phyloP scores from a whole-genome alignment of 2,113 vertebrate genomes.

The Pycnonotus jocosus region DNA sequence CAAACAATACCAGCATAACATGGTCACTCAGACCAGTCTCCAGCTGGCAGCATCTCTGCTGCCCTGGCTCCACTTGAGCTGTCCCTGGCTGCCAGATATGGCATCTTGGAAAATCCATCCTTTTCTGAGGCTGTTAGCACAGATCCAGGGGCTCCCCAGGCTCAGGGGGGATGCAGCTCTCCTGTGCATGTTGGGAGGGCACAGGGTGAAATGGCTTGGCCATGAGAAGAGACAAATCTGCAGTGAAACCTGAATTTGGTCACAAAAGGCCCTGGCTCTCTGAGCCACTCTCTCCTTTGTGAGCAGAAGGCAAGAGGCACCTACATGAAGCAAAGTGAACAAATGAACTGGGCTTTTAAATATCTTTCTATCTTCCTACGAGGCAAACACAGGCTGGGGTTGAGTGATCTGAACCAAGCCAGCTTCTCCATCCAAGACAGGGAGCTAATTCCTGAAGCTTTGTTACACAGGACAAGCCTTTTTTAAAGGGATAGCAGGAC shows the following conservation, averaged over 20 bases:
- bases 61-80: accelerated
- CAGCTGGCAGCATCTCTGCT: neutral
- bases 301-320: neutral
- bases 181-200: neutral
- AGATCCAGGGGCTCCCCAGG: neutral
- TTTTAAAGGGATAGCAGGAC: neutral
- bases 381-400: neutral
- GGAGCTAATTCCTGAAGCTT: neutral
- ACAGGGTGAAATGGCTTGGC: accelerated
- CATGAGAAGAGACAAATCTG: neutral
- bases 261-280: neutral
- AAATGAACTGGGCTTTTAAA: neutral
- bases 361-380: neutral
- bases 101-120: neutral
- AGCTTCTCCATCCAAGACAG: neutral
- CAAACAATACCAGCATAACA: neutral
- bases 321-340: neutral
- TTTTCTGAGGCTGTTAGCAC: neutral
- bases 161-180: neutral
- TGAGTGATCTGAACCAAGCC: neutral
- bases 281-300: accelerated
- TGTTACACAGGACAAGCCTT: neutral
- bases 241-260: neutral
- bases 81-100: neutral
- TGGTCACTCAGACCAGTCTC: neutral